Evolutionary conservation across 2,113 vertebrate species (phyloP).

Genomic region (Toxotes jaculatrix): DNA sequence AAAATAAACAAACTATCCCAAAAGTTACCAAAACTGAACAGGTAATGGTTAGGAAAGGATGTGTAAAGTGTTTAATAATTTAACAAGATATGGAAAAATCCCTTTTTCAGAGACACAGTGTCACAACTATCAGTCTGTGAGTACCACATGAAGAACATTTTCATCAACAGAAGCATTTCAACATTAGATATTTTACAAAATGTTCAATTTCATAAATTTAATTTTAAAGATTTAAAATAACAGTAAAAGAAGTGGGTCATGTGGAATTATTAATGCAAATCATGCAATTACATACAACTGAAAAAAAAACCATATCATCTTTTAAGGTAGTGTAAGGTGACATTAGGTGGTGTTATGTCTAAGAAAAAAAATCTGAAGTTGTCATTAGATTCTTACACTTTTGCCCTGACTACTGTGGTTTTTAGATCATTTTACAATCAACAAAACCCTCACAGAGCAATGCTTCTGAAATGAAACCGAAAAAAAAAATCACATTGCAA

Average conservation of each 20-base stretch:
- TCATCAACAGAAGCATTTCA: neutral
- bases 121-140: neutral
- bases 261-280: neutral
- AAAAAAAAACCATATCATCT: neutral
- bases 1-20: neutral
- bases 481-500: constrained; percentile 53
- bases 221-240: neutral
- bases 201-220: neutral
- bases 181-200: neutral
- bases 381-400: too few species aligned
- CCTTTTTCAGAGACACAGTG: neutral
- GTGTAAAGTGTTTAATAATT: too few species aligned
- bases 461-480: constrained; percentile 40
- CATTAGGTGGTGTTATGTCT: too few species aligned
- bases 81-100: neutral
- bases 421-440: constrained; percentile 30
- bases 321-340: too few species aligned
- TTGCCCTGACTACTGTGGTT: neutral
- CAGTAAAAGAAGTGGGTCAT: neutral
- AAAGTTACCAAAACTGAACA: neutral
- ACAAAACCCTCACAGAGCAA: constrained; percentile 12
- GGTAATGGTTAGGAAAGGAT: neutral
- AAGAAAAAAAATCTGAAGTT: too few species aligned
- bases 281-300: neutral
- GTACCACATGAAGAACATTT: neutral